Evolutionary conservation across 2,113 vertebrate genomes (phyloP).

Genomic region (Ciconia maguari): DNA sequence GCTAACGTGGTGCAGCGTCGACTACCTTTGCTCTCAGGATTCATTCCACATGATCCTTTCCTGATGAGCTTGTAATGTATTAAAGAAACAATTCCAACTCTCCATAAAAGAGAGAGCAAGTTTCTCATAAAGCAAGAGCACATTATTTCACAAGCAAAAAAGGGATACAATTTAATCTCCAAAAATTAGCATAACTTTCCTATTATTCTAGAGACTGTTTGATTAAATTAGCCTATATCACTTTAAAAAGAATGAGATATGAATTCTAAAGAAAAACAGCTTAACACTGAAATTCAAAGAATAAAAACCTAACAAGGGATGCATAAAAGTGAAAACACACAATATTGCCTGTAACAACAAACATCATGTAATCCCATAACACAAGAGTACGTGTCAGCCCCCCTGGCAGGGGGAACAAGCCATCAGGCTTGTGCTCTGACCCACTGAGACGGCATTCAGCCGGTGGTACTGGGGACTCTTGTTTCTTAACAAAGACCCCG

Average conservation of each 20-base stretch:
- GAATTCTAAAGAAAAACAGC: slow-evolving; percentile 2
- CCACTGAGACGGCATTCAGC: accelerated
- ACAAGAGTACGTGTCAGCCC: accelerated
- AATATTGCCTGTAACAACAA: neutral
- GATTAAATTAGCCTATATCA: slow-evolving; percentile 44
- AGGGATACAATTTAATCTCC: slow-evolving; percentile 16
- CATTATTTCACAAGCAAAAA: neutral
- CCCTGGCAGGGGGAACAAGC: neutral
- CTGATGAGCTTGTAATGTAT: neutral
- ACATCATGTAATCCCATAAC: accelerated
- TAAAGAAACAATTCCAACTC: slow-evolving; percentile 14
- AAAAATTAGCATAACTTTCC: slow-evolving; percentile 52
- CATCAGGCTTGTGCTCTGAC: neutral
- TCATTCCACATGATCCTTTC: neutral
- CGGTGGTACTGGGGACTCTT: neutral
- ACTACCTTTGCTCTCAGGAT: neutral
- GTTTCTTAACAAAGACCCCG: neutral
- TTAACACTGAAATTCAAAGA: neutral
- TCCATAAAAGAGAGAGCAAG: neutral
- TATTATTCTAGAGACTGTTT: slow-evolving; percentile 33
- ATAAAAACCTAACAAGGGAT: neutral
- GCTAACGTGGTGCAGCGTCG: neutral
- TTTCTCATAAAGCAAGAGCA: neutral
- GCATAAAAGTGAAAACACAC: neutral
- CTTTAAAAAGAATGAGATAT: slow-evolving; percentile 14